Percentiles rank a stretch among this genome's conserved stretches.
phyloP scores from a whole-genome alignment of 2,797 vertebrate species.

The Steatocranus sp. region DNA sequence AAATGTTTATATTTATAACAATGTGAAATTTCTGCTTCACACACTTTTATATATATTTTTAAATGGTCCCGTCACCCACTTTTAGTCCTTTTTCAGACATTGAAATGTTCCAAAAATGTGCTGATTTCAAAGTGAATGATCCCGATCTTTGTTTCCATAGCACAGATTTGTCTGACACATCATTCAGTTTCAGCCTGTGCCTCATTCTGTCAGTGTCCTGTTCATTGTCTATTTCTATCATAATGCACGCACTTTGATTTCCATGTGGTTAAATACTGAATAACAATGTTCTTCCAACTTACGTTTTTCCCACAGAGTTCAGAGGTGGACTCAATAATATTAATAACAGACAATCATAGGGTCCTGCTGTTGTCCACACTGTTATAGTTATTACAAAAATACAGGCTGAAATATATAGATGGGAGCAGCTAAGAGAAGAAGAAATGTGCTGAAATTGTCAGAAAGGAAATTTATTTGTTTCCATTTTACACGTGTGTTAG shows the following conservation, averaged over 20 bases:
- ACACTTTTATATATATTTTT: background rate
- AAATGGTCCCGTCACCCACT: background rate
- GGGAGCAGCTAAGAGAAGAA: background rate
- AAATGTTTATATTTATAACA: background rate
- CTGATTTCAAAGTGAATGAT: background rate
- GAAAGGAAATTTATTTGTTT: background rate
- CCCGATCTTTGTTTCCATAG: background rate
- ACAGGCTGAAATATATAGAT: background rate
- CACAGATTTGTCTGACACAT: background rate
- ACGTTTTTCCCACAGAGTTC: background rate
- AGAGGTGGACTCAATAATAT: background rate
- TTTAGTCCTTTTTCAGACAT: fast-evolving
- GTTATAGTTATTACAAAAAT: background rate
- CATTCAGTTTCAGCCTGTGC: background rate
- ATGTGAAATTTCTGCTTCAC: background rate
- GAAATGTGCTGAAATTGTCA: background rate
- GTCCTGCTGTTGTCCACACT: background rate
- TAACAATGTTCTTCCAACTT: background rate
- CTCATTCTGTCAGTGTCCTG: background rate
- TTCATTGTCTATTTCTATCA: background rate
- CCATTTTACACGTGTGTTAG: background rate
- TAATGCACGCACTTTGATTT: fast-evolving
- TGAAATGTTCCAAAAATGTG: background rate
- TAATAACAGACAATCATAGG: background rate
- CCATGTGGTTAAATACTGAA: background rate